phyloP scores from a whole-genome alignment of 2,113 vertebrate genomes.

The Hiodon alosoides region DNA sequence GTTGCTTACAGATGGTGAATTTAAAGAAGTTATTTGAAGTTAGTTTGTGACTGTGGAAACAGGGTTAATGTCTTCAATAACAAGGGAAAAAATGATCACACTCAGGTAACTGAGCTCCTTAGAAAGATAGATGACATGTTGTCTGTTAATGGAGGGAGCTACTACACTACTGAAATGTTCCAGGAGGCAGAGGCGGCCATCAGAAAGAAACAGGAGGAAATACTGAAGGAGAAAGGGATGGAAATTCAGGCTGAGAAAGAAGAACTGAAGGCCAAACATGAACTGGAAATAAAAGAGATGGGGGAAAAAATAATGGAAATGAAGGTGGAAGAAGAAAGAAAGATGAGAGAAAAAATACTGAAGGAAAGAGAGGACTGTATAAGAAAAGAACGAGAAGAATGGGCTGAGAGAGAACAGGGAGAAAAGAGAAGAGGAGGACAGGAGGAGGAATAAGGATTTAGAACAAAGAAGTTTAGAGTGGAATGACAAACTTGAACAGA shows the following conservation, averaged over 20 bases:
- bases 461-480: background rate
- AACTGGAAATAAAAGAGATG: background rate
- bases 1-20: background rate
- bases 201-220: slow-evolving; percentile 24
- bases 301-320: slow-evolving; percentile 3
- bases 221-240: slow-evolving; percentile 31
- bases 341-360: background rate
- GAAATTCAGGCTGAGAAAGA: slow-evolving; percentile 30
- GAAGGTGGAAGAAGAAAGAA: slow-evolving; percentile 9
- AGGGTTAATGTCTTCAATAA: slow-evolving; percentile 15
- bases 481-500: background rate
- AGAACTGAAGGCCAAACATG: slow-evolving; percentile 6
- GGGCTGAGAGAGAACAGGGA: slow-evolving; percentile 18
- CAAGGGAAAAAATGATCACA: background rate
- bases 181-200: slow-evolving; percentile 13
- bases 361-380: slow-evolving; percentile 22
- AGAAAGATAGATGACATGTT: slow-evolving; percentile 24
- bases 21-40: no score
- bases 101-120: slow-evolving; percentile 23
- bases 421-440: slow-evolving; percentile 18
- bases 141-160: background rate
- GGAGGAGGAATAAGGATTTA: background rate
- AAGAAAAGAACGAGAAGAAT: slow-evolving; percentile 15
- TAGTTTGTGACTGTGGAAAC: background rate
- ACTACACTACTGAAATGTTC: slow-evolving; percentile 17